These are phyloP conservation scores for Dromius quadrimaculatus DNA, from an alignment of 2,888 invertebrate genomes.

Conservation along the genomic window DNA sequence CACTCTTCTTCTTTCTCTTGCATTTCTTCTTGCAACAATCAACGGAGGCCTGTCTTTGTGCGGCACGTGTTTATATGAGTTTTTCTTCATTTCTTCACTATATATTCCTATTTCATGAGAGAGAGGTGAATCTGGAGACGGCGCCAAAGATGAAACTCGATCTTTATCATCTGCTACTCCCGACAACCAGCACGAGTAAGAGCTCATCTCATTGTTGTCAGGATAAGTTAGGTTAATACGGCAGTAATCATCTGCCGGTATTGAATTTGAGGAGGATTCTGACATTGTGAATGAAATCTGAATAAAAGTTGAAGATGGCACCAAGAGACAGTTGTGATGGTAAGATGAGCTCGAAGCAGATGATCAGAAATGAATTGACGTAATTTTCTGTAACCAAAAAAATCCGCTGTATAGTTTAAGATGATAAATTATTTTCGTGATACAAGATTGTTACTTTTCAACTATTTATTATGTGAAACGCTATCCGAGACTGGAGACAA, in stretches of 20 bases:
- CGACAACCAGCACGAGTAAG: constrained; percentile 17
- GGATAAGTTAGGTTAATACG: constrained; percentile 1
- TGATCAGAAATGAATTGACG: neutral
- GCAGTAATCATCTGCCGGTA: constrained; percentile 39
- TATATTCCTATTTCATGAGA: constrained; percentile 19
- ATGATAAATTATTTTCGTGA: too few relatives aligned
- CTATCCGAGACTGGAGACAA: too few relatives aligned
- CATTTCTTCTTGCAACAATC: constrained; percentile 72
- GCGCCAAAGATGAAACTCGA: constrained; percentile 22
- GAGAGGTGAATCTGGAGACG: constrained; percentile 44
- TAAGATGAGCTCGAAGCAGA: neutral
- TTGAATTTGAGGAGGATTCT: constrained; percentile 18
- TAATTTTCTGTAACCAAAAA: too few relatives aligned
- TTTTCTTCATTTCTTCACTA: constrained; percentile 50
- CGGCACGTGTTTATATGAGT: constrained; percentile 63
- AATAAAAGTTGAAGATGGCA: neutral
- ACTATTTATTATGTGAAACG: too few relatives aligned
- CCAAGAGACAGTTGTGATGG: neutral
- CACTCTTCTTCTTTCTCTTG: constrained; percentile 73
- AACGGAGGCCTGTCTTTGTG: constrained; percentile 71
- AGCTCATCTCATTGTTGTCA: constrained; percentile 30
- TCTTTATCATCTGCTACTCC: constrained; percentile 20
- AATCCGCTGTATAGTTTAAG: too few relatives aligned
- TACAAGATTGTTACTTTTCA: too few relatives aligned
- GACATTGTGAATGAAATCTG: constrained; percentile 4